These are phyloP conservation scores for Deilephila elpenor DNA, from an alignment of 2,888 invertebrate genomes.

Conservation along the genomic window DNA sequence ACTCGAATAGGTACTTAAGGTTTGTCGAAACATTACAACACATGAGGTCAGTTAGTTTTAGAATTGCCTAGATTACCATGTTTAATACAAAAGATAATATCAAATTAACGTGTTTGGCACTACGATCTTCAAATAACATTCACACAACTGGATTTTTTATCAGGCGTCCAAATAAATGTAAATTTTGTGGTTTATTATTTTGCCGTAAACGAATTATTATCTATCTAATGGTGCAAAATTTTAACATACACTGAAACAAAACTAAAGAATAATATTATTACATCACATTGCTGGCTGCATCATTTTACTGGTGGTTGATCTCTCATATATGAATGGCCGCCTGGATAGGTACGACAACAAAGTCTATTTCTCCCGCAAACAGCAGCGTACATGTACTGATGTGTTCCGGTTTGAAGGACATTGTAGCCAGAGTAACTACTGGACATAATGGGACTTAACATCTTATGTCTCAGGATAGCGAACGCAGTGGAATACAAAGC, in stretches of 20 bases:
- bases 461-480: too few relatives aligned
- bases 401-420: too few relatives aligned
- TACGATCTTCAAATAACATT: neutral
- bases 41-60: neutral
- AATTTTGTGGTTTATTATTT: neutral
- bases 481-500: too few relatives aligned
- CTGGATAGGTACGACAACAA: too few relatives aligned
- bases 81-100: slow-evolving; percentile 6
- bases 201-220: neutral
- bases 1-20: neutral
- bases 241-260: neutral
- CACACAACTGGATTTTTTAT: neutral
- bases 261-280: too few relatives aligned
- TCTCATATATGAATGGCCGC: too few relatives aligned
- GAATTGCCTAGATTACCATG: neutral
- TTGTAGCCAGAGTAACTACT: too few relatives aligned
- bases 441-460: too few relatives aligned
- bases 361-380: too few relatives aligned
- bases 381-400: too few relatives aligned
- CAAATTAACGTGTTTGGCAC: neutral
- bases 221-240: neutral
- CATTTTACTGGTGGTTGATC: too few relatives aligned
- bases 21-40: neutral
- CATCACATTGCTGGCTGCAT: too few relatives aligned
- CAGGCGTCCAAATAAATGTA: neutral